Conservation (phyloP, 2,888 invertebrate species). For the Orthosia gracilis region DNA sequence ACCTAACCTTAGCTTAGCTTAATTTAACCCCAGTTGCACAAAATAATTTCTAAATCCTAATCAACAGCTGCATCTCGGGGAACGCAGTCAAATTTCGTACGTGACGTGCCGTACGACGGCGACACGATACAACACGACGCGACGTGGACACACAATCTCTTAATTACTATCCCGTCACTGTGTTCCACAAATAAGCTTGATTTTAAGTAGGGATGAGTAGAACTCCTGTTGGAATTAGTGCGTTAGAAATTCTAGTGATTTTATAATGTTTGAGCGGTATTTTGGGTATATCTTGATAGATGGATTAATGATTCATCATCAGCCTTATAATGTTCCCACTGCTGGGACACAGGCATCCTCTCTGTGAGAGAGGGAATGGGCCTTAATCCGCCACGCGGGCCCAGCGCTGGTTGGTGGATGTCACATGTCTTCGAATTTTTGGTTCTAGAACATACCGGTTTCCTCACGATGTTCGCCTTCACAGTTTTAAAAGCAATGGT, state of each 20-base stretch:
- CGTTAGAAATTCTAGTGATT: conserved; percentile 7
- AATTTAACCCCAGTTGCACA: conserved; percentile 12
- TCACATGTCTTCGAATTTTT: no score
- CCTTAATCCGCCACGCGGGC: no score
- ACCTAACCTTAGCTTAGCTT: conserved; percentile 2
- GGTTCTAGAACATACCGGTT: no score
- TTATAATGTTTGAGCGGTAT: neutral
- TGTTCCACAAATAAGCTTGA: conserved; percentile 40
- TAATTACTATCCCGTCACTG: conserved; percentile 54
- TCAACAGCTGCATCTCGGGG: conserved; percentile 49
- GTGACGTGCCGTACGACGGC: conserved; percentile 41
- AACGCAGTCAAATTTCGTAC: conserved; percentile 58
- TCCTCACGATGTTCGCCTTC: no score
- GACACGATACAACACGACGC: conserved; percentile 43
- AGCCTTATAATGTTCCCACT: no score
- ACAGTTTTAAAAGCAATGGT: no score
- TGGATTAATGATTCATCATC: no score
- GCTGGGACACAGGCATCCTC: no score
- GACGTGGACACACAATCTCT: conserved; percentile 56
- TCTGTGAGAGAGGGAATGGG: no score
- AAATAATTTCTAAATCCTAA: conserved; percentile 46
- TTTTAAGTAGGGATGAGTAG: conserved; percentile 44
- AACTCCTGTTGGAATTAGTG: conserved; percentile 25
- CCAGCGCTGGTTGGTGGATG: no score
- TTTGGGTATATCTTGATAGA: neutral